These are phyloP conservation scores for Ischnura elegans DNA, from an alignment of 2,888 invertebrate genomes.

Conservation along the genomic window DNA sequence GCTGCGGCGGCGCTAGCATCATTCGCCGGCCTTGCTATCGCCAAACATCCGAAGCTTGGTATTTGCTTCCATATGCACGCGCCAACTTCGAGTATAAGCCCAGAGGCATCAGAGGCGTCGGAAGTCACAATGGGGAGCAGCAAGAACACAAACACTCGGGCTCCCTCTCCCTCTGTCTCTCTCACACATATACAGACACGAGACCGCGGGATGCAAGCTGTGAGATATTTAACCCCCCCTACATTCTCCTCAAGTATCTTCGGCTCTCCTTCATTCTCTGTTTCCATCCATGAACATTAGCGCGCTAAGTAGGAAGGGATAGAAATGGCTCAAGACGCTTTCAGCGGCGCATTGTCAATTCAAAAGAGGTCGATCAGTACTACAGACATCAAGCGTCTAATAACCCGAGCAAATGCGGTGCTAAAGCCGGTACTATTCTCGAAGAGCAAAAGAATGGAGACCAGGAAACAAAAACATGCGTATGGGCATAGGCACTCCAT, in stretches of 20 bases:
- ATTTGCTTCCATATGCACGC: conserved; percentile 14
- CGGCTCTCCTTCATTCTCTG: neutral
- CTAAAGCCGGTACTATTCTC: too few species aligned
- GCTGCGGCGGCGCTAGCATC: conserved; percentile 2
- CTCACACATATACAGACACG: neutral
- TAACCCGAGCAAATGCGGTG: too few species aligned
- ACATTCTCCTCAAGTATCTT: neutral
- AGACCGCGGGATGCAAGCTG: neutral
- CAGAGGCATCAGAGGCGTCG: conserved; percentile 50
- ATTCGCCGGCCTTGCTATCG: conserved; percentile 34
- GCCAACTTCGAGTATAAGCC: conserved; percentile 24
- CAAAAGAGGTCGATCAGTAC: neutral
- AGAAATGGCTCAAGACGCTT: conserved; percentile 6
- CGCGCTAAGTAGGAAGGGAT: neutral
- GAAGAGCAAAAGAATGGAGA: too few species aligned
- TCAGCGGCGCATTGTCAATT: neutral
- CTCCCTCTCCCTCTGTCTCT: neutral
- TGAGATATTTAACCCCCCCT: neutral
- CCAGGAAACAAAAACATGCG: too few species aligned
- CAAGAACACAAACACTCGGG: neutral
- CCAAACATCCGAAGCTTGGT: conserved; percentile 47
- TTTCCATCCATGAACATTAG: neutral
- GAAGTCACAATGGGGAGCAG: conserved; percentile 39
- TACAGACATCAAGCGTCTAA: too few species aligned
- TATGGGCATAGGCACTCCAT: too few species aligned